Evolutionary conservation across 2,888 invertebrate species (phyloP).

Genomic region (Phlogophora meticulosa): DNA sequence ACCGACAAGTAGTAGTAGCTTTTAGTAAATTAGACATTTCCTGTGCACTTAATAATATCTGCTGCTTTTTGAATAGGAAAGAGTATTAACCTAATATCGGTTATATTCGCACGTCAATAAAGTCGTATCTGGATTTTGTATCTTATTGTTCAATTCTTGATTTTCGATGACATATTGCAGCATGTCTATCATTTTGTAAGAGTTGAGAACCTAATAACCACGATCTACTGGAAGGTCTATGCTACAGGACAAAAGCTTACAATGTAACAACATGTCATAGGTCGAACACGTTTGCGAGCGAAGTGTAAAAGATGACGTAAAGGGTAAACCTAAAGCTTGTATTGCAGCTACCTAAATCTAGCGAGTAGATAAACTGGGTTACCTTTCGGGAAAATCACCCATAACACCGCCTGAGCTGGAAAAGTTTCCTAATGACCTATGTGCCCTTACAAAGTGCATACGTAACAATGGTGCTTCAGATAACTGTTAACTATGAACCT

Average conservation of each 20-base stretch:
- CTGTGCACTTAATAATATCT: not conserved
- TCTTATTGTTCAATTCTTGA: too few relatives aligned
- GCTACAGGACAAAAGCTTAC: not conserved
- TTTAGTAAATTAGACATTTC: not conserved
- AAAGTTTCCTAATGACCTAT: slow-evolving; percentile 13
- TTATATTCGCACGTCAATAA: too few relatives aligned
- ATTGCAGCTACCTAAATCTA: not conserved
- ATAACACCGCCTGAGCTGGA: not conserved
- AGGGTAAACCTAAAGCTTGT: not conserved
- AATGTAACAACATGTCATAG: slow-evolving; percentile 5
- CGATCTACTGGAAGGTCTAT: not conserved
- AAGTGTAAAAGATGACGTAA: not conserved
- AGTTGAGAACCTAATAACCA: not conserved
- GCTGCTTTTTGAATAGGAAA: not conserved
- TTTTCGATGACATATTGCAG: not conserved
- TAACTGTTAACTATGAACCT: slow-evolving; percentile 26
- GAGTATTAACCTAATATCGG: not conserved
- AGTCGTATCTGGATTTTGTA: too few relatives aligned
- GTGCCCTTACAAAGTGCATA: slow-evolving; percentile 23
- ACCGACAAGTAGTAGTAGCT: slow-evolving; percentile 8
- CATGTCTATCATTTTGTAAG: not conserved
- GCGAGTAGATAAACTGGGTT: not conserved
- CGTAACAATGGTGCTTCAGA: slow-evolving; percentile 1
- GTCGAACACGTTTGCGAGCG: not conserved
- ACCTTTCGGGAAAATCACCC: not conserved